Evolutionary conservation across 2,797 vertebrate genomes (phyloP), one percentile per base, ranked within the genome.

Genomic region (Percopsis omiscomaycus): DNA sequence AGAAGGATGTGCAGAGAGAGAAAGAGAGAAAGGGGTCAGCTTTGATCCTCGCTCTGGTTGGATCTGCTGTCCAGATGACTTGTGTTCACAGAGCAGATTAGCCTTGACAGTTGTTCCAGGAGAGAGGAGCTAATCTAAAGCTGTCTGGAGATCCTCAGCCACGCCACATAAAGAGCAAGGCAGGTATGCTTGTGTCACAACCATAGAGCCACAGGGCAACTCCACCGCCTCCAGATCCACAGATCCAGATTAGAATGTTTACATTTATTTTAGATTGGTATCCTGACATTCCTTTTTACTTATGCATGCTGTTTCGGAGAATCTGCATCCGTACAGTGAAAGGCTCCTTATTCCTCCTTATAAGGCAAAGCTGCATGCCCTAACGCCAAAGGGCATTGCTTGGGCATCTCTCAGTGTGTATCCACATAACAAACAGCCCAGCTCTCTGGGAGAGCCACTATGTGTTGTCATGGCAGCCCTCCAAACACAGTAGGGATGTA

Each of bases 341-440:
- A 75, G 47, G 42, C 59, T 71, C 67, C 69, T 82, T 71, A 54
- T 74, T 75, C 68, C 78, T 73, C 75, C 44, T 27, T 59, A 76
- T 73, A 64, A 78, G 77, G 67, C 74, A 75, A 71, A 75, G 74
- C 76, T 73, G 57, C 70, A 61, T 27, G n/a, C 28, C 61, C 68
- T 64, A 1, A 9, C 61, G 61, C 52, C 83, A 64, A 73, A 72
- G 88, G 87, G 64, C 84, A 86, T n/a, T 13, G 63, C 79, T 74
- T 83, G 86, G 86, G 77, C 85, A 90, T 80, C 84, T 87, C 86
- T 81, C 88, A 83, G 86, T 80, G 81, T 87, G 87, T 74, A 81
- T 80, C 85, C 86, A 77, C 71, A 82, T 73, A 74, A 73, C 58
- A 15, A 69, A 75, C 78, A 71, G 51, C 29, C 71, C 15, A 0